Evolutionary conservation across 2,888 invertebrate genomes (phyloP).

Genomic region (Cheilosia vernalis): DNA sequence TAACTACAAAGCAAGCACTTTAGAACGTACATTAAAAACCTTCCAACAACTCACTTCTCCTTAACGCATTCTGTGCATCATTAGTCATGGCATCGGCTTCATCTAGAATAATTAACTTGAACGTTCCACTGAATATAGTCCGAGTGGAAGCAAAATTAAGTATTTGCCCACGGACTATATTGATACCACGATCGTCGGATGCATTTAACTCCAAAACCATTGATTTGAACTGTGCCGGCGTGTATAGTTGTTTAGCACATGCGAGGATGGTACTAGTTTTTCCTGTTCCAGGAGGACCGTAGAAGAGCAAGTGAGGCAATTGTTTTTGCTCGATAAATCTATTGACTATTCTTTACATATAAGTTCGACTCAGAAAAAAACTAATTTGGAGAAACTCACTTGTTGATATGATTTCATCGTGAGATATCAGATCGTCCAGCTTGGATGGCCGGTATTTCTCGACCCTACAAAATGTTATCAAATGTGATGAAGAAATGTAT

Average conservation of each 20-base stretch:
- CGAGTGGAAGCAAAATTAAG: slow-evolving; percentile 98
- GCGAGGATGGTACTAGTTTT: slow-evolving; percentile 99
- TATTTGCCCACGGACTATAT: slow-evolving; percentile 96
- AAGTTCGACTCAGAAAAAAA: slow-evolving; percentile 25
- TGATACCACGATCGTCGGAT: slow-evolving; percentile 98
- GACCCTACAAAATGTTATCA: slow-evolving; percentile 88
- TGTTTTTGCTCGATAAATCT: slow-evolving; percentile 96
- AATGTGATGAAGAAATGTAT: background rate
- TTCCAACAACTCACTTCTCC: slow-evolving; percentile 89
- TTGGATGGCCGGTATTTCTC: slow-evolving; percentile 98
- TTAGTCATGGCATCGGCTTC: slow-evolving; percentile 99
- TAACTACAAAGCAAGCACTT: slow-evolving; percentile 86
- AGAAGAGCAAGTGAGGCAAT: slow-evolving; percentile 97
- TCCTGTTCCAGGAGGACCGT: slow-evolving; percentile 99
- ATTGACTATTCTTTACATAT: slow-evolving; percentile 85
- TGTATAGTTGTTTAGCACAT: slow-evolving; percentile 95
- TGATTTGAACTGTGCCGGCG: slow-evolving; percentile 94
- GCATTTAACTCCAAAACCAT: slow-evolving; percentile 98
- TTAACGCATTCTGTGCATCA: slow-evolving; percentile 99
- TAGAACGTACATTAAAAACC: background rate
- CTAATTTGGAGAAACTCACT: slow-evolving; percentile 87
- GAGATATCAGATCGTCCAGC: slow-evolving; percentile 97
- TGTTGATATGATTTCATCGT: slow-evolving; percentile 97
- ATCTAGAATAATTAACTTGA: slow-evolving; percentile 97
- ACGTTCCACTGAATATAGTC: slow-evolving; percentile 96